Evolutionary conservation across 2,113 vertebrate species (phyloP).

Genomic region (Aix galericulata): DNA sequence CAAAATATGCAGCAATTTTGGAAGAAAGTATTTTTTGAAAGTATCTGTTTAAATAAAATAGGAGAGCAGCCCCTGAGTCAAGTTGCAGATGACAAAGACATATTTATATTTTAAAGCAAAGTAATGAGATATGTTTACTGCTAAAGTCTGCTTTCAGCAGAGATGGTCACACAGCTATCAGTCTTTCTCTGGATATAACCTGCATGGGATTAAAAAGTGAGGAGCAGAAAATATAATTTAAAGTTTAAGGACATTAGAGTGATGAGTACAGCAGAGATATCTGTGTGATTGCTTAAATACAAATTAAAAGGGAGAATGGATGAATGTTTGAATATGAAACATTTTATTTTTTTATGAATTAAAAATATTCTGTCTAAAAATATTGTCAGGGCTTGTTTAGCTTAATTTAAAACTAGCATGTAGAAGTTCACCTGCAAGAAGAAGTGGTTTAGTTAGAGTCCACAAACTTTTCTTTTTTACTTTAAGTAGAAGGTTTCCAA

Average conservation of each 20-base stretch:
- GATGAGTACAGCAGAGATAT: background rate
- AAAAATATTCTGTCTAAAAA: background rate
- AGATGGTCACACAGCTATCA: background rate
- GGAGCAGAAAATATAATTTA: background rate
- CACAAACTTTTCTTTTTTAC: background rate
- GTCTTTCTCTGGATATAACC: background rate
- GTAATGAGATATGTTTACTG: background rate
- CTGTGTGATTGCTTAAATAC: background rate
- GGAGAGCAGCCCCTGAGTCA: background rate
- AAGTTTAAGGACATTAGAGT: background rate
- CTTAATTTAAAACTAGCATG: background rate
- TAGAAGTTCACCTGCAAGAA: background rate
- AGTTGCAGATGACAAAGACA: background rate
- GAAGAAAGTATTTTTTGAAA: background rate
- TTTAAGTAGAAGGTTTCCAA: background rate
- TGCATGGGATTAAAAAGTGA: background rate
- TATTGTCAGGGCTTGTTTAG: background rate
- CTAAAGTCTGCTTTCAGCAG: background rate
- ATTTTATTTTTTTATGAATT: background rate
- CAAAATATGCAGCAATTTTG: background rate
- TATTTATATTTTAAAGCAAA: background rate
- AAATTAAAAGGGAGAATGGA: background rate
- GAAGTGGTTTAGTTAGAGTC: background rate
- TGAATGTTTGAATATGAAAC: background rate
- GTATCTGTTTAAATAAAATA: background rate